Conservation (phyloP, 2,113 vertebrate species). For the Pongo abelii region DNA sequence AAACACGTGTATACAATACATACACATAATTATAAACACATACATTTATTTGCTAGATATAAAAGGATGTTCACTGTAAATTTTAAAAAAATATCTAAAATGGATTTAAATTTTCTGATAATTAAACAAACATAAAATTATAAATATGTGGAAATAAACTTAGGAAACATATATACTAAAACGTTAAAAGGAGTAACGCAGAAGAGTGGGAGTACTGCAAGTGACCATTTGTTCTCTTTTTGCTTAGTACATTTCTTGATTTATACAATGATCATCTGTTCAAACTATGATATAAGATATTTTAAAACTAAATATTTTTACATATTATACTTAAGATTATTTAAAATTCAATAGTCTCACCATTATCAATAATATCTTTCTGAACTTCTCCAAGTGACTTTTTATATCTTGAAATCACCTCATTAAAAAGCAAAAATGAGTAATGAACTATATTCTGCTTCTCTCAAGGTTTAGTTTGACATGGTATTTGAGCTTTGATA, state of each 20-base stretch:
- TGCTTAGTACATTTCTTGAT: background rate
- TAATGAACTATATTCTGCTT: background rate
- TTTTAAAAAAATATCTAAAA: background rate
- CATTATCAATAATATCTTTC: background rate
- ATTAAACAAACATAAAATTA: background rate
- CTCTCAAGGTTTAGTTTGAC: background rate
- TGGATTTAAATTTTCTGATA: background rate
- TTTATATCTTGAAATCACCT: slow-evolving; percentile 7
- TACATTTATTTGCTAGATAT: background rate
- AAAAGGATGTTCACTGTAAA: background rate
- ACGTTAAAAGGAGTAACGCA: background rate
- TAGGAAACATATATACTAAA: background rate
- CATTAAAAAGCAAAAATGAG: background rate
- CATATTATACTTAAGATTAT: background rate
- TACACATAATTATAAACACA: background rate
- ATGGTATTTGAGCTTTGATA: background rate
- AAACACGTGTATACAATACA: background rate
- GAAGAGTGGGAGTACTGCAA: background rate
- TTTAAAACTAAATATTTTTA: background rate
- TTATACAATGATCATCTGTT: background rate
- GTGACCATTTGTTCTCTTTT: background rate
- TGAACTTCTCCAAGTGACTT: background rate
- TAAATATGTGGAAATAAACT: background rate
- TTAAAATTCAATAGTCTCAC: background rate
- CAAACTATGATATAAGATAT: background rate